phyloP scores from a whole-genome alignment of 2,113 vertebrate genomes.

The Motacilla tschutschensis region DNA sequence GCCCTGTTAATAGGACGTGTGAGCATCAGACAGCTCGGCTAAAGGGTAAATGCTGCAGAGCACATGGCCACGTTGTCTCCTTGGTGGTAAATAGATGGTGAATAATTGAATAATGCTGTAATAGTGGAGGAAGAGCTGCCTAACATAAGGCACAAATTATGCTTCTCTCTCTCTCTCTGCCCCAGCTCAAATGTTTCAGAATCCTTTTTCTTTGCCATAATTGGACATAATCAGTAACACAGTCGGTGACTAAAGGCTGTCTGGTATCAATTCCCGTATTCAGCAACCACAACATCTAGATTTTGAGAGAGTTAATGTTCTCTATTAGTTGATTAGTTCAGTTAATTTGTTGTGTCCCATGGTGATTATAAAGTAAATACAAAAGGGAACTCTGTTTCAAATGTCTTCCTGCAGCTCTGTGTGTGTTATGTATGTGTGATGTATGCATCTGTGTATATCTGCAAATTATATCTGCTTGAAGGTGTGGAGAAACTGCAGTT shows the following conservation, averaged over 20 bases:
- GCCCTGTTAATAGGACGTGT: not conserved
- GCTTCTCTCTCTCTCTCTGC: not conserved
- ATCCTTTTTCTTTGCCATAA: slow-evolving; percentile 49
- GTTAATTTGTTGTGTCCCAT: slow-evolving; percentile 52
- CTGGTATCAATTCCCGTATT: slow-evolving; percentile 39
- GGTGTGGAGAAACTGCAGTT: slow-evolving; percentile 8
- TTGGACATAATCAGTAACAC: slow-evolving; percentile 55
- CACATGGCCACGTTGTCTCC: not conserved
- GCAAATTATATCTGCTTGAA: not conserved
- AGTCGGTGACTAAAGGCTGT: slow-evolving; percentile 8
- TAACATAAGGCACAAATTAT: slow-evolving; percentile 25
- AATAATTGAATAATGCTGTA: slow-evolving; percentile 49
- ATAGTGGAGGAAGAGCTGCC: not conserved
- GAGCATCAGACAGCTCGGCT: not conserved
- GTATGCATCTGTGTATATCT: rapidly evolving
- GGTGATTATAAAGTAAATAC: slow-evolving; percentile 48
- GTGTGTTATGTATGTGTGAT: not conserved
- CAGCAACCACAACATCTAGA: not conserved
- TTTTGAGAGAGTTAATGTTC: slow-evolving; percentile 40
- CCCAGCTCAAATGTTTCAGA: not conserved
- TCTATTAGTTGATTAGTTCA: slow-evolving; percentile 57
- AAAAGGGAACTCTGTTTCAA: slow-evolving; percentile 3
- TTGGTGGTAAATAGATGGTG: slow-evolving; percentile 22
- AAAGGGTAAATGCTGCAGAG: slow-evolving; percentile 3
- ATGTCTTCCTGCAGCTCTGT: slow-evolving; percentile 13